Evolutionary conservation across 2,888 invertebrate species (phyloP).

Genomic region (Leptinotarsa tumamoca): DNA sequence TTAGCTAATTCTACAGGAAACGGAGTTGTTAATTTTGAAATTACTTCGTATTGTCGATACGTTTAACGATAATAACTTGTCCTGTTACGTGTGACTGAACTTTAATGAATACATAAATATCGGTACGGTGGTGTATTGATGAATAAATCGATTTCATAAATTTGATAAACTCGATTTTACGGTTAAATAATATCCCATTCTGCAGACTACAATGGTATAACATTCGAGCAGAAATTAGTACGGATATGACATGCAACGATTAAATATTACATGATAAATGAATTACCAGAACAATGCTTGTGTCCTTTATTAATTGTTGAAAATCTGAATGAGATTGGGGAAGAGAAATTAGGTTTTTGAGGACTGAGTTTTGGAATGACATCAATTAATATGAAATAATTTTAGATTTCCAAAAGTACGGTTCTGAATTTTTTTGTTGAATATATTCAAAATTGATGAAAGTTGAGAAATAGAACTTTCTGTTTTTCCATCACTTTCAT

Average conservation of each 20-base stretch:
- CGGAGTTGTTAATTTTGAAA: not conserved
- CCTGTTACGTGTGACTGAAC: conserved; percentile 11
- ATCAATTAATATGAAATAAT: too few relatives aligned
- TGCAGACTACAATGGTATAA: not conserved
- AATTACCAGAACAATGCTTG: not conserved
- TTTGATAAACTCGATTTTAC: not conserved
- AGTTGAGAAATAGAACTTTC: too few relatives aligned
- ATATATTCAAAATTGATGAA: too few relatives aligned
- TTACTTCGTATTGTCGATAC: conserved; percentile 2
- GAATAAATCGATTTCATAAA: not conserved
- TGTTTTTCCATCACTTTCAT: too few relatives aligned
- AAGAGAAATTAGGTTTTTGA: too few relatives aligned
- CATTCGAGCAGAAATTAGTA: not conserved
- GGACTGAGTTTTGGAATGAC: too few relatives aligned
- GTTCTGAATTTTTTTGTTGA: too few relatives aligned
- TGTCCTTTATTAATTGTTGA: not conserved
- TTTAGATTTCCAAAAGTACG: too few relatives aligned
- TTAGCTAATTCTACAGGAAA: not conserved
- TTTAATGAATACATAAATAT: conserved; percentile 13
- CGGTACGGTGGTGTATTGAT: not conserved
- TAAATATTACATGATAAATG: not conserved
- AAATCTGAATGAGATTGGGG: too few relatives aligned
- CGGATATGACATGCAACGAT: not conserved
- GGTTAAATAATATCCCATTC: not conserved
- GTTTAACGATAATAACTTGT: not conserved